Conservation (phyloP, 1,140 invertebrate genomes). For the Drosophila jambulina region DNA sequence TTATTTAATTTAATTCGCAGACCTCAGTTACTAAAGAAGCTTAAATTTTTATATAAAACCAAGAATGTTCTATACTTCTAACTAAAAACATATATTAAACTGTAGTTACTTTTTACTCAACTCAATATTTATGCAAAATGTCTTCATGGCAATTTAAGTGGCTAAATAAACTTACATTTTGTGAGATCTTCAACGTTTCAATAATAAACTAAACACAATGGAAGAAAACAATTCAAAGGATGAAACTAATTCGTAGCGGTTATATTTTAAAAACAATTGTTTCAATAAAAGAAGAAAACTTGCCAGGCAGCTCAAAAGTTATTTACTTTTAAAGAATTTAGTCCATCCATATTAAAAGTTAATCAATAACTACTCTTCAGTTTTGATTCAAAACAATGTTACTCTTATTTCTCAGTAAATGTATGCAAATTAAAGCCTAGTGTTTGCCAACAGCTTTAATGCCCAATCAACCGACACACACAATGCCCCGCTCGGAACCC, state of each 20-base stretch:
- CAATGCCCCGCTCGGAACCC: background rate
- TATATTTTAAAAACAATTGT: background rate
- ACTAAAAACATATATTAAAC: background rate
- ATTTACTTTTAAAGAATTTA: background rate
- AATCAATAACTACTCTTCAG: background rate
- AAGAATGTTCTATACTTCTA: background rate
- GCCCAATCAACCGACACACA: conserved; percentile 17
- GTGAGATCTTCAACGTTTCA: background rate
- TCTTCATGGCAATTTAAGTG: background rate
- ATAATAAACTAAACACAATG: conserved; percentile 1
- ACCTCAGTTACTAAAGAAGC: no score
- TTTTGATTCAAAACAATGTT: background rate
- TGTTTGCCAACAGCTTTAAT: conserved; percentile 31
- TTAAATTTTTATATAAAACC: background rate
- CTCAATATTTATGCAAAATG: background rate
- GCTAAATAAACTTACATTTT: background rate
- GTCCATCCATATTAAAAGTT: no score
- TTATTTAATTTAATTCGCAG: background rate
- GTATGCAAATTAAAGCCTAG: conserved; percentile 40
- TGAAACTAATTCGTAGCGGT: background rate
- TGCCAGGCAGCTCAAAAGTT: background rate
- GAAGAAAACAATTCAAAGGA: background rate
- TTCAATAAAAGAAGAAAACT: background rate
- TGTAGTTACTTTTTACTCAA: no score
- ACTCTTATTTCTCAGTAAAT: no score